A percentile compares a stretch with the other conserved stretches of the same genome.
phyloP scores from a whole-genome alignment of 2,113 vertebrate genomes.

The Lepus timidus region DNA sequence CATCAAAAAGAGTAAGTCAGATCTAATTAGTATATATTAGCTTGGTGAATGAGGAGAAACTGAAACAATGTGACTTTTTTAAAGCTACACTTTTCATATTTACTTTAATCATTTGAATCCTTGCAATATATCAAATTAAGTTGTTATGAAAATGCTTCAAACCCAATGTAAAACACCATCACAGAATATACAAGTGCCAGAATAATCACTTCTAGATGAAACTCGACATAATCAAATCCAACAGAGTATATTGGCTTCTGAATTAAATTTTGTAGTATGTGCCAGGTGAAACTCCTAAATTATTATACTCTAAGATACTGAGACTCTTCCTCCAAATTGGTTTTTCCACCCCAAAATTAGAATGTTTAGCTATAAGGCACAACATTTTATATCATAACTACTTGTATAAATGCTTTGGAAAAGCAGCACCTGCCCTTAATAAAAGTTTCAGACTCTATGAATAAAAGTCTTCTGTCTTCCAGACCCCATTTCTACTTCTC shows the following conservation, averaged over 20 bases:
- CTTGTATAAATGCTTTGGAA: constrained; percentile 5
- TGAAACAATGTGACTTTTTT: constrained; percentile 58
- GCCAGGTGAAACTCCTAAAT: constrained; percentile 27
- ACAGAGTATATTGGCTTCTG: not conserved
- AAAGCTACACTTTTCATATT: constrained; percentile 72
- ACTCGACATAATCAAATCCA: constrained; percentile 64
- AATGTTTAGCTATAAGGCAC: constrained; percentile 47
- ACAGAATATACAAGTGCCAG: constrained; percentile 43
- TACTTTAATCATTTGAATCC: constrained; percentile 65
- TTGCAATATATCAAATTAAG: constrained; percentile 58
- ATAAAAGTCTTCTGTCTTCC: not conserved
- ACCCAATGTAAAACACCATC: constrained; percentile 47
- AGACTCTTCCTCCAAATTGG: not conserved
- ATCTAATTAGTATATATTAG: constrained; percentile 74
- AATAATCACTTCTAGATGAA: constrained; percentile 52
- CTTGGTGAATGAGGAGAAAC: constrained; percentile 57
- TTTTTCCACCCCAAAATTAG: constrained; percentile 14
- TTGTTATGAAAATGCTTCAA: constrained; percentile 64
- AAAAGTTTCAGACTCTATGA: not conserved
- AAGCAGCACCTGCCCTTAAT: constrained; percentile 15
- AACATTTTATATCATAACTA: constrained; percentile 40
- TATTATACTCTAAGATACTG: not conserved
- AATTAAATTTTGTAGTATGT: constrained; percentile 18
- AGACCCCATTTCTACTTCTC: constrained; percentile 5
- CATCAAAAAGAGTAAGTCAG: constrained; percentile 63